Evolutionary conservation across 2,888 invertebrate genomes (phyloP), one percentile per base, ranked within the genome.

Genomic region (Caenorhabditis sulstoni): DNA sequence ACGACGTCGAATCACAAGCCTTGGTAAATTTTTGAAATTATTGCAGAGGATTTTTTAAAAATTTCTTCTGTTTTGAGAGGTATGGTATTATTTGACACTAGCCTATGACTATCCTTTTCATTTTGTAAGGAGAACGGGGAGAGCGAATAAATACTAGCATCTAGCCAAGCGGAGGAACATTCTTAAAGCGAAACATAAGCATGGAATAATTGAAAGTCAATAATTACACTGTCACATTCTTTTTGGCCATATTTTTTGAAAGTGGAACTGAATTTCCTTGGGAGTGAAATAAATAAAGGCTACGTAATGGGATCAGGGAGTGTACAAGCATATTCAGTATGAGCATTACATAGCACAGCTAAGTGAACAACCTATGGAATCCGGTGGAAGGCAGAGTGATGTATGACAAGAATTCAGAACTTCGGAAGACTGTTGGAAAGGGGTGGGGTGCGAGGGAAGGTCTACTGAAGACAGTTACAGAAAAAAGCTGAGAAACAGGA

Each of bases 1-100:
- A 66, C 37, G 14, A 61, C 53, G 49, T 71, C 71, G 35, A 71
- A 71, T 71, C 64, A 74, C 73, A 65, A 74, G 57, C 65, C 18
- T 73, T 65, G 52, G 65, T 71, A 20, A 29, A 29, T 29, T 55
- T 73, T 44, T 39, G 49, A 35, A 65, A 59, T 65, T 65, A 74
- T 71, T 71, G 71, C 71, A 55, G 50, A 35, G 14, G 12, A 9
- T 8, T 50, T 23, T 41, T n/a, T 12, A n/a, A n/a, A n/a, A n/a
- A n/a, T n/a, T 14, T 41, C 22, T 61, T 7, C 11, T 35, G 20
- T 50, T 59, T 45, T 55, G 47, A 47, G 39, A 0, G 22, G 2
- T 45, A 9, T 11, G 65, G 12, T 59, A 41, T 18, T 47, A 57
- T 41, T 49, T 37, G 39, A 55, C 18, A 57, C 75, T 68, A 76